These are phyloP conservation scores for Brachyhypopomus occidentalis DNA, from an alignment of 2,113 vertebrate species.

Conservation along the genomic window DNA sequence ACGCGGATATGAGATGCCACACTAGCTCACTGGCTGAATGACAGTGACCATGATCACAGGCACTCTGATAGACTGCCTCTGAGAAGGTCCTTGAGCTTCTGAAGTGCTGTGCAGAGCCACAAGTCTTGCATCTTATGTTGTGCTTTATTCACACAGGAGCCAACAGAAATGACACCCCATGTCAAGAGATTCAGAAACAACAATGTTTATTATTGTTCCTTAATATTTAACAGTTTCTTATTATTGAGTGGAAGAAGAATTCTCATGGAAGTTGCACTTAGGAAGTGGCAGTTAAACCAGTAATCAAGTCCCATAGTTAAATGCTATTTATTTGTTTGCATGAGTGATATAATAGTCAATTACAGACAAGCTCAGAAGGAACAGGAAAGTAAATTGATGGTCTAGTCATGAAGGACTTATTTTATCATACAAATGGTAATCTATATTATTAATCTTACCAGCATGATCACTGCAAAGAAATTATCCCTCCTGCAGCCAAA, in stretches of 20 bases:
- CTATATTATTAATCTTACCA: too few relatives aligned
- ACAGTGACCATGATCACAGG: neutral
- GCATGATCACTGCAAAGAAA: too few relatives aligned
- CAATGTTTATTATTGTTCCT: neutral
- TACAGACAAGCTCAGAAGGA: too few relatives aligned
- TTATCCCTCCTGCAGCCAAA: too few relatives aligned
- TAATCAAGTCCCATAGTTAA: neutral
- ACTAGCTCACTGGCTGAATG: neutral
- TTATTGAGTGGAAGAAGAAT: neutral
- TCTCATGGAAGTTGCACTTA: neutral
- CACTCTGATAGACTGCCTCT: constrained; percentile 16
- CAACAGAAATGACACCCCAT: neutral
- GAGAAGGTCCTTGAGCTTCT: constrained; percentile 26
- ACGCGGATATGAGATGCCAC: neutral
- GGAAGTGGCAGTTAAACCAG: neutral
- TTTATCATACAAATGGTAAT: too few relatives aligned
- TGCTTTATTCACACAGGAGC: neutral
- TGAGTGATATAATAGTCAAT: too few relatives aligned
- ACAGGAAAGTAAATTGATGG: too few relatives aligned
- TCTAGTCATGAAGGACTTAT: too few relatives aligned
- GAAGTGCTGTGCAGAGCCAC: constrained; percentile 7
- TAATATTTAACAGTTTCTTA: neutral
- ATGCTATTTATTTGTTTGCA: too few relatives aligned
- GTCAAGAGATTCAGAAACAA: neutral
- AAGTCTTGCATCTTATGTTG: neutral